Percentiles rank a stretch among this genome's conserved stretches.
Evolutionary conservation across 2,888 invertebrate genomes (phyloP).

Genomic region (Agrilus mali): DNA sequence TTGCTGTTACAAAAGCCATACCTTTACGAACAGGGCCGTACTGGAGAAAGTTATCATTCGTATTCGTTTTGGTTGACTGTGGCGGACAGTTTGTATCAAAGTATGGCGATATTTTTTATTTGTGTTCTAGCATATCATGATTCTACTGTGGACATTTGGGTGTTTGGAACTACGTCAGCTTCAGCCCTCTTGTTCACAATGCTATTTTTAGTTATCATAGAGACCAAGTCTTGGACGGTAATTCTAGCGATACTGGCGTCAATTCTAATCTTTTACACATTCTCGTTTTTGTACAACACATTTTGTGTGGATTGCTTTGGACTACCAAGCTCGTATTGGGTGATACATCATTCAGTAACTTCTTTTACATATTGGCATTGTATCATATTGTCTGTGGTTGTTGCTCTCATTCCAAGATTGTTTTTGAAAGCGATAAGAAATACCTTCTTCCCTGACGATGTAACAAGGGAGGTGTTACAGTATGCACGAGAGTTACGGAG

Average conservation of each 20-base stretch:
- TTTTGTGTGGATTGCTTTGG: constrained; percentile 70
- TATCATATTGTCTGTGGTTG: constrained; percentile 59
- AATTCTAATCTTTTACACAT: constrained; percentile 66
- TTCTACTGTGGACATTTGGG: constrained; percentile 72
- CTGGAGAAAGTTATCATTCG: constrained; percentile 68
- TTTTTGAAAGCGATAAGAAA: constrained; percentile 55
- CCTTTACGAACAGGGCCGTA: constrained; percentile 68
- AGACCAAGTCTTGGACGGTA: constrained; percentile 88
- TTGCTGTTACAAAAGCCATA: constrained; percentile 69
- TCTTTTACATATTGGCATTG: constrained; percentile 74
- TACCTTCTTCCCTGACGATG: constrained; percentile 60
- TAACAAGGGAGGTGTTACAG: constrained; percentile 55
- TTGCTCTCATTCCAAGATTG: constrained; percentile 70
- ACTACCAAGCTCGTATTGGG: constrained; percentile 79
- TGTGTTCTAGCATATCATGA: constrained; percentile 64
- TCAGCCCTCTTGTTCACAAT: constrained; percentile 80
- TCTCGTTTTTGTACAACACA: constrained; percentile 75
- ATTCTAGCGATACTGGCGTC: constrained; percentile 68
- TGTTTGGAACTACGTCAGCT: constrained; percentile 79
- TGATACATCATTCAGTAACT: constrained; percentile 63
- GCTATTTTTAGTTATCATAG: constrained; percentile 75
- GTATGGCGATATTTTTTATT: constrained; percentile 79
- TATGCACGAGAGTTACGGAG: constrained; percentile 41
- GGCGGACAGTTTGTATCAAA: constrained; percentile 82
- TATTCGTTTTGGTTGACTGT: constrained; percentile 86